Evolutionary conservation across 1,140 invertebrate species (phyloP).

Genomic region (Camponotus floridanus): DNA sequence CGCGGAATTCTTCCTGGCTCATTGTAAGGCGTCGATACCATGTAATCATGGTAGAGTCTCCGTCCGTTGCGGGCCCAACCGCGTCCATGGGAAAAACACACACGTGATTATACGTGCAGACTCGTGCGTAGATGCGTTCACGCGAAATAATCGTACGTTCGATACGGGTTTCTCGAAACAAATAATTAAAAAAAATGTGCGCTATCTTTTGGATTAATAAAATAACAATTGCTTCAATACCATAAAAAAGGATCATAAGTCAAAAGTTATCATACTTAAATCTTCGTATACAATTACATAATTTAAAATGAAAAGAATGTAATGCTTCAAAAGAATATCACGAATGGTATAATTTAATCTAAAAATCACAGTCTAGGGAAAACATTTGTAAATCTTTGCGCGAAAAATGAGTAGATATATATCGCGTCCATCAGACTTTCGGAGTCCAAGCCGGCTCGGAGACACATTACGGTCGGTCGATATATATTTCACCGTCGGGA

Average conservation of each 20-base stretch:
- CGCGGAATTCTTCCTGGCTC: slow-evolving; percentile 74
- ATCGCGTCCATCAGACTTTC: slow-evolving; percentile 3
- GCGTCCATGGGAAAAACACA: slow-evolving; percentile 83
- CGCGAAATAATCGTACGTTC: slow-evolving; percentile 18
- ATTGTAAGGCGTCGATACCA: slow-evolving; percentile 82
- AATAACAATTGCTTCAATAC: not conserved
- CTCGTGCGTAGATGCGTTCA: slow-evolving; percentile 28
- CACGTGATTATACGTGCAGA: slow-evolving; percentile 79
- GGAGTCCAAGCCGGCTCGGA: slow-evolving; percentile 23
- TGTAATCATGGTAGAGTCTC: slow-evolving; percentile 79
- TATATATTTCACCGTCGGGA: slow-evolving; percentile 69
- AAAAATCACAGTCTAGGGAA: slow-evolving; percentile 4
- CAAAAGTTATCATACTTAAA: not conserved
- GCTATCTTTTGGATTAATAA: not conserved
- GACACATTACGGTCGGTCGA: slow-evolving; percentile 65
- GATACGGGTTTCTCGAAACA: not conserved
- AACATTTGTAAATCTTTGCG: slow-evolving; percentile 47
- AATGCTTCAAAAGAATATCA: not conserved
- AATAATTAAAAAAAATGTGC: slow-evolving; percentile 14
- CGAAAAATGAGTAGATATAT: not conserved
- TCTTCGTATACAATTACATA: not conserved
- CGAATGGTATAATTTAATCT: slow-evolving; percentile 29
- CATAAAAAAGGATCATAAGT: not conserved
- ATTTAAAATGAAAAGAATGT: not conserved
- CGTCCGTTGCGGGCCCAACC: slow-evolving; percentile 39